A percentile compares a stretch with the other conserved stretches of the same genome.
Evolutionary conservation across 2,888 invertebrate genomes (phyloP).

Genomic region (Cephonodes hylas): DNA sequence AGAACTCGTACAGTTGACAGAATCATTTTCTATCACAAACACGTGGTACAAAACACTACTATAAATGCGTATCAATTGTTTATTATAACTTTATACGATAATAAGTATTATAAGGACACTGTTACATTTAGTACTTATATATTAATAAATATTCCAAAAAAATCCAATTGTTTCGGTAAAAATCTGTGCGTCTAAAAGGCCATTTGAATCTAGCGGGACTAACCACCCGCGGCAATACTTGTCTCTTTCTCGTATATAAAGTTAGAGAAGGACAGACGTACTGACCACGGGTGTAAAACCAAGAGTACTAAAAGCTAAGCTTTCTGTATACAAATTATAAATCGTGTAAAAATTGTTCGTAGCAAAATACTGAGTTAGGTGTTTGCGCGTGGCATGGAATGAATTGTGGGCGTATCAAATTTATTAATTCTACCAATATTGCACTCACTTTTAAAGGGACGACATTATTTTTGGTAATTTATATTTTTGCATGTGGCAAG

Average conservation of each 20-base stretch:
- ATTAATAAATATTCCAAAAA: slow-evolving; percentile 38
- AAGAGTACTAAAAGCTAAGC: slow-evolving; percentile 51
- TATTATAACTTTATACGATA: slow-evolving; percentile 22
- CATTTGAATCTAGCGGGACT: slow-evolving; percentile 41
- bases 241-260: slow-evolving; percentile 18
- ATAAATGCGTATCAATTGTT: slow-evolving; percentile 43
- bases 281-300: slow-evolving; percentile 13
- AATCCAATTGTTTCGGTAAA: slow-evolving; percentile 38
- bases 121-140: slow-evolving; percentile 30
- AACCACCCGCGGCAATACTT: slow-evolving; percentile 25
- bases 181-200: slow-evolving; percentile 46
- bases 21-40: slow-evolving; percentile 7
- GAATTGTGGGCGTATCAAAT: slow-evolving; percentile 66
- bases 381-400: slow-evolving; percentile 60
- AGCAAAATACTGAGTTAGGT: slow-evolving; percentile 69
- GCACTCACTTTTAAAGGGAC: slow-evolving; percentile 25
- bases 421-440: slow-evolving; percentile 38
- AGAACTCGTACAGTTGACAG: neutral
- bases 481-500: slow-evolving; percentile 20
- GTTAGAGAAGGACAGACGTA: slow-evolving; percentile 20
- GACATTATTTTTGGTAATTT: neutral
- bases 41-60: slow-evolving; percentile 6
- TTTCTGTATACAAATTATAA: slow-evolving; percentile 52
- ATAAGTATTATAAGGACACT: slow-evolving; percentile 34
- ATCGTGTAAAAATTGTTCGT: slow-evolving; percentile 58